phyloP scores from a whole-genome alignment of 2,888 invertebrate species.

The Mayetiola destructor region DNA sequence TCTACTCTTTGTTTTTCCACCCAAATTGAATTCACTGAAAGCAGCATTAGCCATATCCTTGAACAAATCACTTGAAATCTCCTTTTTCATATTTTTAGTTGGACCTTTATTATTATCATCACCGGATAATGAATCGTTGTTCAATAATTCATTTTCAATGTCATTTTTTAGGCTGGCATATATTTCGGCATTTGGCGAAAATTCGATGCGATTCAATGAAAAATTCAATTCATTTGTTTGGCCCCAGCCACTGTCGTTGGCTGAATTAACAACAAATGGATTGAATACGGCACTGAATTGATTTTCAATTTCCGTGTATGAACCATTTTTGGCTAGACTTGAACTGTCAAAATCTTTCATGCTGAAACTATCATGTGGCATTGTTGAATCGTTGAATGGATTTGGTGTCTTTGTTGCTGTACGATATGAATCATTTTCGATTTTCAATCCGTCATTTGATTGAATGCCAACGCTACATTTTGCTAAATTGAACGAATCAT shows the following conservation, averaged over 20 bases:
- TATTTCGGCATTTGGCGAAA: not conserved
- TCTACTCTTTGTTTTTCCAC: not conserved
- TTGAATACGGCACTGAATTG: conserved; percentile 17
- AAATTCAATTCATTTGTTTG: not conserved
- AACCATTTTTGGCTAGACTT: not conserved
- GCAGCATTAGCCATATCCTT: conserved; percentile 19
- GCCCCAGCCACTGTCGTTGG: not conserved
- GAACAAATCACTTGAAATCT: conserved; percentile 18
- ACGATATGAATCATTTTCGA: not conserved
- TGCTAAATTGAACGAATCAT: too few species aligned
- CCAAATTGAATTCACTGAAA: conserved; percentile 20
- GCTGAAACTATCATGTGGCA: not conserved
- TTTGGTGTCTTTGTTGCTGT: not conserved
- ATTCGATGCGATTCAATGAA: not conserved
- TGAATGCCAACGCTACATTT: too few species aligned
- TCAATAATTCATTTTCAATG: not conserved
- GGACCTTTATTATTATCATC: not conserved
- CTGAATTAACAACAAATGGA: not conserved
- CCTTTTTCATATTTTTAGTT: not conserved
- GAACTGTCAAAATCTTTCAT: not conserved
- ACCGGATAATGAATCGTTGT: too few species aligned
- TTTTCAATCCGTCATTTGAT: not conserved
- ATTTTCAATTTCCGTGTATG: conserved; percentile 15
- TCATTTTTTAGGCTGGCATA: not conserved
- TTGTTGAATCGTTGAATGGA: conserved; percentile 7